Evolutionary conservation across 2,888 invertebrate species (phyloP), one percentile per base, ranked within the genome.

Genomic region (Calameuta pallipes): DNA sequence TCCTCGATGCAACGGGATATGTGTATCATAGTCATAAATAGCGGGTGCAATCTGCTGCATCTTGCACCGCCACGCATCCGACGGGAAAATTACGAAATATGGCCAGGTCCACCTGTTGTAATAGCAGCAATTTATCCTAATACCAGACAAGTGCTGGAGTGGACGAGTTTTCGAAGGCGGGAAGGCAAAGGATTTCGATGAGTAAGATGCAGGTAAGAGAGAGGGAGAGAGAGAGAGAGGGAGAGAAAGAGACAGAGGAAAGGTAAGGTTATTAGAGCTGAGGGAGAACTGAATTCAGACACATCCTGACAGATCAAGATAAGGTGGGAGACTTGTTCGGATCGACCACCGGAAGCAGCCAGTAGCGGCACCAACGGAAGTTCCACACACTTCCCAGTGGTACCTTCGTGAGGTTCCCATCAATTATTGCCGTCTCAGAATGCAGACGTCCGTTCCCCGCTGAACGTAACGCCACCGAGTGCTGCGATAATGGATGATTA

Each of bases 41-140:
- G 87, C 80, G 75, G 71, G 80, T 78, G 85, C 83, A 87, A 87
- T 87, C 87, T 85, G 83, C 81, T 76, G 83, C 83, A 84, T 85
- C 85, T 85, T 85, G 81, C 81, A 76, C 79, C 82, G 80, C 79
- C 82, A 80, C 82, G 84, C 83, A 85, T 83, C 84, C 83, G 86
- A 84, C 86, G 84, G 83, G 86, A 86, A 88, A 87, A 88, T 88
- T 88, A 83, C 88, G 80, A 87, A 87, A 89, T 88, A 89, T 85
- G 84, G 82, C 81, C 87, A 80, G 82, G 85, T 85, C 84, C 86
- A 88, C 83, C 87, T 87, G 86, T 85, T 86, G 85, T 88, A 89
- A 88, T 88, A 83, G 84, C 85, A 77, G 85, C 87, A 86, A 87
- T 88, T 88, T 84, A 87, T 89, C 87, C 88, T 87, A 87, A 89